phyloP scores from a whole-genome alignment of 1,140 invertebrate species.

The Rhopalosiphum padi region DNA sequence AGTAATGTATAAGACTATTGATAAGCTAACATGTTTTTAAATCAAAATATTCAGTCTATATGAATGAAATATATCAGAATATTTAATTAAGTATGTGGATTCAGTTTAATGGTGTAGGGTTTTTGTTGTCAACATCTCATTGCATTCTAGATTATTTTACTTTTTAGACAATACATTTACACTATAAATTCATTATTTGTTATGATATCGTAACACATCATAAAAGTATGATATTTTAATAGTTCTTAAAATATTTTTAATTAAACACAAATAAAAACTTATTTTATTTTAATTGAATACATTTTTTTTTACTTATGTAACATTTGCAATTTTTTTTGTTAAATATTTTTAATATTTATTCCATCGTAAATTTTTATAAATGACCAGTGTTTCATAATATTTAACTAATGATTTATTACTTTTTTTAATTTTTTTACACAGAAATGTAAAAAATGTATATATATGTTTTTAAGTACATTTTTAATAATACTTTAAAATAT shows the following conservation, averaged over 20 bases:
- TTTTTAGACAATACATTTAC: background rate
- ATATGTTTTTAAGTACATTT: background rate
- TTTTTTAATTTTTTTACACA: background rate
- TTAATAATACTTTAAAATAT: too few species aligned
- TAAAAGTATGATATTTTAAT: background rate
- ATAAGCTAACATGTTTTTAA: background rate
- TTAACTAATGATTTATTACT: background rate
- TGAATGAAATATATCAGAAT: background rate
- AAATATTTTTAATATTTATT: background rate
- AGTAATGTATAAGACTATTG: background rate
- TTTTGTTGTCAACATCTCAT: conserved; percentile 20
- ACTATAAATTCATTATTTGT: background rate
- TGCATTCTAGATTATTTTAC: background rate
- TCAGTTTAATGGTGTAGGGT: conserved; percentile 45
- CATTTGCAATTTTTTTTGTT: background rate
- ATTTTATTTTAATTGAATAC: background rate
- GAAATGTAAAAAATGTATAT: background rate
- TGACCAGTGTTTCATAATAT: background rate
- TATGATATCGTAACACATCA: background rate
- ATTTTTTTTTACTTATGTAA: too few species aligned
- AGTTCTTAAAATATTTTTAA: background rate
- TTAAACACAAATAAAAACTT: background rate
- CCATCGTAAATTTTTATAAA: background rate
- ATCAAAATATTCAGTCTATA: background rate
- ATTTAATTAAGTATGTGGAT: background rate